phyloP scores from a whole-genome alignment of 2,888 invertebrate genomes.

The Dugesia japonica region DNA sequence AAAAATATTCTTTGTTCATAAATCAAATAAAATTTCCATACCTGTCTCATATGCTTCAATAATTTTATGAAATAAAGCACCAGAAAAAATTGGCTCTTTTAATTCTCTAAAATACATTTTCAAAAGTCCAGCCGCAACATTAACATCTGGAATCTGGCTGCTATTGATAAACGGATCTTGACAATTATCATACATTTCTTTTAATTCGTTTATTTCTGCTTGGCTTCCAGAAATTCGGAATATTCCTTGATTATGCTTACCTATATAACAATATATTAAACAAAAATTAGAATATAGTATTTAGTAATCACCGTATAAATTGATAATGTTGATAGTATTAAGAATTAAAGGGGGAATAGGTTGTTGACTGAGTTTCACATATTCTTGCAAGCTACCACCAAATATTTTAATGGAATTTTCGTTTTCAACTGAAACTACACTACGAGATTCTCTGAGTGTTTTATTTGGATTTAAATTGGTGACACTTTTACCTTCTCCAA shows the following conservation, averaged over 20 bases:
- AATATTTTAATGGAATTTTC: not conserved
- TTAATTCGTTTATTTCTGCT: not conserved
- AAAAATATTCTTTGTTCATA: too few species aligned
- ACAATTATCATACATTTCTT: conserved; percentile 16
- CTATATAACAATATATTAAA: not conserved
- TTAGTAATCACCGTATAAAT: not conserved
- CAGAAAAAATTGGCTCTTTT: not conserved
- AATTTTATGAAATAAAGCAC: not conserved
- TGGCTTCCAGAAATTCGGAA: not conserved
- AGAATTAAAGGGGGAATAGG: not conserved
- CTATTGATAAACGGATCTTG: conserved; percentile 8
- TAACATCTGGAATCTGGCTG: conserved; percentile 11
- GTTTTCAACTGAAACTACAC: not conserved
- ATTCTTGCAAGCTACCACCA: conserved; percentile 1
- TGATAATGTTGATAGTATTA: not conserved
- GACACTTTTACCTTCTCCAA: conserved; percentile 1
- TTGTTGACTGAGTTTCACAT: not conserved
- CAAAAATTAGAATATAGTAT: not conserved
- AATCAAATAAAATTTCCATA: not conserved
- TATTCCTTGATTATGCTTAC: conserved; percentile 7
- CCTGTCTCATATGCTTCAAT: not conserved
- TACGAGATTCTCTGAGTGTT: not conserved
- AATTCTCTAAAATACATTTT: conserved; percentile 16
- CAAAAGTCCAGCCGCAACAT: not conserved
- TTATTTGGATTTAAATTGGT: not conserved